Evolutionary conservation across 2,888 invertebrate species (phyloP).

Genomic region (Heliconius sara): DNA sequence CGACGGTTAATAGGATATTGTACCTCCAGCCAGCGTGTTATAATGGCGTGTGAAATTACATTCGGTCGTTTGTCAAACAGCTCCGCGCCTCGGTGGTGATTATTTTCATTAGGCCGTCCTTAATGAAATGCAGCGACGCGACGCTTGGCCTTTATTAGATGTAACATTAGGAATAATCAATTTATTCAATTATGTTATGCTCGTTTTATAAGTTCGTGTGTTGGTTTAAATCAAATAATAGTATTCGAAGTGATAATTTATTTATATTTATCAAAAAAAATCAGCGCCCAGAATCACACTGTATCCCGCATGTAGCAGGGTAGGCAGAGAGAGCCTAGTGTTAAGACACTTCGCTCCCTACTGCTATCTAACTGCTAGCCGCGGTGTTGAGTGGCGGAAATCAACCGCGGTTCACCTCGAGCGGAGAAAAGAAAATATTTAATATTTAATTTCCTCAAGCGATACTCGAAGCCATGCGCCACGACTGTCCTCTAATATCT

Average conservation of each 20-base stretch:
- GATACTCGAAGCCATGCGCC: no score
- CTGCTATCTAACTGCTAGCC: no score
- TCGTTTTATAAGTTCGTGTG: slow-evolving; percentile 25
- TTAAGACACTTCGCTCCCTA: no score
- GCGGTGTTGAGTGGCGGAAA: no score
- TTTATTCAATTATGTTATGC: slow-evolving; percentile 36
- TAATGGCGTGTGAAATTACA: slow-evolving; percentile 80
- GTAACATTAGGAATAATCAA: slow-evolving; percentile 45
- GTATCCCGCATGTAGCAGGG: no score
- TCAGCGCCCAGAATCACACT: no score
- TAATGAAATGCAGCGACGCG: slow-evolving; percentile 68
- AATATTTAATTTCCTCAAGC: no score
- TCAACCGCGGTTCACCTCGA: no score
- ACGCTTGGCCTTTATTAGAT: slow-evolving; percentile 41
- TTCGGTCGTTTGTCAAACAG: slow-evolving; percentile 80
- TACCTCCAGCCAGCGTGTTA: slow-evolving; percentile 58
- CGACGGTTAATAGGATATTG: slow-evolving; percentile 43
- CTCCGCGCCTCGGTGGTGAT: slow-evolving; percentile 74
- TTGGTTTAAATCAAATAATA: background rate
- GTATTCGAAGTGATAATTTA: background rate
- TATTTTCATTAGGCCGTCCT: slow-evolving; percentile 80
- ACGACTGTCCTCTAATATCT: background rate
- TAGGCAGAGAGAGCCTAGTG: no score
- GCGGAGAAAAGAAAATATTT: no score
- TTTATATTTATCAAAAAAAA: background rate